These are phyloP conservation scores for Gonatopus flavifemur DNA, from an alignment of 1,140 invertebrate species.

Conservation along the genomic window DNA sequence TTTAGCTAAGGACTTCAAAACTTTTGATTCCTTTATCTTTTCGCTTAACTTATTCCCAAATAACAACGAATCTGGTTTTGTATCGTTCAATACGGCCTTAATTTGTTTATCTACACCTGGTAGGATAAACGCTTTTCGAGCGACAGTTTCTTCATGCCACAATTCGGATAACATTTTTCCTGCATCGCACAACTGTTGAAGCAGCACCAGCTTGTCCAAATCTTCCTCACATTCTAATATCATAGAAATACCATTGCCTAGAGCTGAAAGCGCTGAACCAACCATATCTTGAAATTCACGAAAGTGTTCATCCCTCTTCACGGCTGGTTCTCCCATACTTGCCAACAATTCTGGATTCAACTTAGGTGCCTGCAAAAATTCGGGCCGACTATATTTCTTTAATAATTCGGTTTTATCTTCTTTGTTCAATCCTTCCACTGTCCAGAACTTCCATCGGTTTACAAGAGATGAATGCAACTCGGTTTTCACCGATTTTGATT, in stretches of 20 bases:
- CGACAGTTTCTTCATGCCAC: slow-evolving; percentile 2
- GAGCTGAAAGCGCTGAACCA: neutral
- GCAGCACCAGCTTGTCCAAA: neutral
- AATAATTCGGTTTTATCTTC: slow-evolving; percentile 2
- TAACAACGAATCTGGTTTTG: no score
- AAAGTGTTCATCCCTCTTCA: slow-evolving; percentile 11
- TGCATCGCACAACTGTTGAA: neutral
- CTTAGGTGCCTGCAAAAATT: neutral
- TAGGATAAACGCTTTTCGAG: slow-evolving; percentile 5
- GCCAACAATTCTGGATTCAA: slow-evolving; percentile 8
- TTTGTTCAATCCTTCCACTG: neutral
- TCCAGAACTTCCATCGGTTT: slow-evolving; percentile 10
- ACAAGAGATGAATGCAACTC: no score
- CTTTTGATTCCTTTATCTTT: neutral
- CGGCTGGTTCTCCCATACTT: slow-evolving; percentile 7
- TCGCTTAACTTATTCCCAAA: neutral
- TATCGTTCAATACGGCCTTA: no score
- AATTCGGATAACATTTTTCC: slow-evolving; percentile 3
- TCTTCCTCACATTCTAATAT: slow-evolving; percentile 1
- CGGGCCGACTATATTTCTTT: neutral
- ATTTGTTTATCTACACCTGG: no score
- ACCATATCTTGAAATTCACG: neutral
- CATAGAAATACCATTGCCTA: slow-evolving; percentile 1
- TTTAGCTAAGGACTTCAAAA: neutral
- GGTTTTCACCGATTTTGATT: no score